phyloP scores from a whole-genome alignment of 1,140 invertebrate species.

The Drosophila santomea region DNA sequence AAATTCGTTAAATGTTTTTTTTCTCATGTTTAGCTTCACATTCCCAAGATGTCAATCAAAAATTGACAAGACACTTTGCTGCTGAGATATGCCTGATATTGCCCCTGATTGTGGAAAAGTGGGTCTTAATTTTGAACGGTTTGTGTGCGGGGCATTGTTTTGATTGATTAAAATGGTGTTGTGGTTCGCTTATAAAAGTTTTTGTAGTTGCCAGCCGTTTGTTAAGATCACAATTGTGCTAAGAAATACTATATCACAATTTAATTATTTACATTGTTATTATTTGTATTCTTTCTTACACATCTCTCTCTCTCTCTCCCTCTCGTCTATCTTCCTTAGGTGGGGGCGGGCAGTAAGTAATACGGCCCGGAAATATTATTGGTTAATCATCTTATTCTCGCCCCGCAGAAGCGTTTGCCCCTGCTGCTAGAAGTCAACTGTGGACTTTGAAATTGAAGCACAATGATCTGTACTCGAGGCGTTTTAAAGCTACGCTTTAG shows the following conservation, averaged over 20 bases:
- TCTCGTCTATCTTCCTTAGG: constrained; percentile 44
- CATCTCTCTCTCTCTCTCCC: constrained; percentile 12
- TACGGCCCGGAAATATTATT: constrained; percentile 35
- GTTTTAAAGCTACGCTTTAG: constrained; percentile 72
- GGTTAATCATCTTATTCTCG: constrained; percentile 14
- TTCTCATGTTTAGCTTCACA: constrained; percentile 8
- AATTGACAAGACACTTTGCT: constrained; percentile 21
- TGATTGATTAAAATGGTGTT: constrained; percentile 55
- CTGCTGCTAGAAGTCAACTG: not conserved
- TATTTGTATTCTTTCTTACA: constrained; percentile 64
- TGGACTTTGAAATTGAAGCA: constrained; percentile 15
- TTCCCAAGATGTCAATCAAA: constrained; percentile 30
- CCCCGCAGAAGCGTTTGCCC: constrained; percentile 13
- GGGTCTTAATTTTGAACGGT: constrained; percentile 21
- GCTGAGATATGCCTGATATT: constrained; percentile 67
- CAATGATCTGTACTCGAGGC: constrained; percentile 18
- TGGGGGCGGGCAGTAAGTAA: constrained; percentile 62
- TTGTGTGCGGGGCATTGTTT: constrained; percentile 26
- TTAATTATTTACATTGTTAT: constrained; percentile 81
- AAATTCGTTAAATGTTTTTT: constrained; percentile 73
- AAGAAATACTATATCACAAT: constrained; percentile 84
- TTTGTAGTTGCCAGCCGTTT: constrained; percentile 75
- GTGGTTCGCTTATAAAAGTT: constrained; percentile 60
- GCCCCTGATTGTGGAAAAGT: constrained; percentile 15
- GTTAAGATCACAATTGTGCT: constrained; percentile 82